Conservation (phyloP, 2,888 invertebrate genomes). For the Melieria picta region DNA sequence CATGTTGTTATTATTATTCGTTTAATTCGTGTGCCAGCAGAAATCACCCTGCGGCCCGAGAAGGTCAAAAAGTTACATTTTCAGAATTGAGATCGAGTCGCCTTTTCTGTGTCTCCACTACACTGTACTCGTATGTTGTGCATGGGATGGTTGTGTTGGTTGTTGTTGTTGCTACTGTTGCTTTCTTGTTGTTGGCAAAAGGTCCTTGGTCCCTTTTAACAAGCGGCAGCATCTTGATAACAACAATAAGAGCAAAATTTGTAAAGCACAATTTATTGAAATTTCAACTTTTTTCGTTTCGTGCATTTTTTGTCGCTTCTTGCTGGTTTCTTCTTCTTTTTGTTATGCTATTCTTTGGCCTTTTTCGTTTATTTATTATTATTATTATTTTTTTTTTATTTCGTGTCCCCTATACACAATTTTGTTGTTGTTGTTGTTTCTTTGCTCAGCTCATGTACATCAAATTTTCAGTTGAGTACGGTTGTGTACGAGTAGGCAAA, state of each 20-base stretch:
- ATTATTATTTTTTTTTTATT: too few species aligned
- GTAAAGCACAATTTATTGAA: constrained; percentile 20
- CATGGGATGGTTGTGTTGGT: not conserved
- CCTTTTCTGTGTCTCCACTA: not conserved
- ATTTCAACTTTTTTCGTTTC: constrained; percentile 5
- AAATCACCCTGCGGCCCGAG: not conserved
- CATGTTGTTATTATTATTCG: too few species aligned
- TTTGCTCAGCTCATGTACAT: too few species aligned
- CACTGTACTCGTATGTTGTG: not conserved
- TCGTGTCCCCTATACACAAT: too few species aligned
- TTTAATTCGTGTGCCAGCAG: too few species aligned
- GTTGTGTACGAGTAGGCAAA: too few species aligned
- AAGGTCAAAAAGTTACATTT: constrained; percentile 21
- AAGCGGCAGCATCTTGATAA: constrained; percentile 19
- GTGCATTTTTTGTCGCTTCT: not conserved
- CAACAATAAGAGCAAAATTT: constrained; percentile 12
- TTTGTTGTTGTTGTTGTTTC: too few species aligned
- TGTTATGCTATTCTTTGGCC: not conserved
- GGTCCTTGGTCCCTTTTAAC: not conserved
- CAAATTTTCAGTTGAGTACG: too few species aligned
- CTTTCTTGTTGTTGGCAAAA: not conserved
- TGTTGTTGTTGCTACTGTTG: not conserved
- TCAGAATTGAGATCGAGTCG: not conserved
- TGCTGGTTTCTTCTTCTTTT: not conserved
- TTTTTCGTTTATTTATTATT: not conserved